These are phyloP conservation scores for Adrianichthys oophorus DNA, from an alignment of 2,797 vertebrate genomes.

Conservation along the genomic window DNA sequence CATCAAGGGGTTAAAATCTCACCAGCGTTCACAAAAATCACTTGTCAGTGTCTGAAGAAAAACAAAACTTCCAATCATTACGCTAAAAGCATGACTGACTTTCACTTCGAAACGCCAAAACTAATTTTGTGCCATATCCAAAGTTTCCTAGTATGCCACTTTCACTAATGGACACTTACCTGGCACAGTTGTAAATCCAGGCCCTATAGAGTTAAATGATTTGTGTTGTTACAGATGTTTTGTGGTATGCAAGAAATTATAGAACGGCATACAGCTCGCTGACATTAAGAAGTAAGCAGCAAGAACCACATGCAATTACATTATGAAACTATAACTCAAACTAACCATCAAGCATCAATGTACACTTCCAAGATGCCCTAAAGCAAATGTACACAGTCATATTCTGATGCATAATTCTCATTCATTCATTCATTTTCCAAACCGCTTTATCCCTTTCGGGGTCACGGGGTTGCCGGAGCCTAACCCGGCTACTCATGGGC, in stretches of 20 bases:
- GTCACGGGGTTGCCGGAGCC: too few species aligned
- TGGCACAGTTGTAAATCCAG: not conserved
- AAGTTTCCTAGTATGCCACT: not conserved
- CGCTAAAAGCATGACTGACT: not conserved
- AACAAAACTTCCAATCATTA: too few species aligned
- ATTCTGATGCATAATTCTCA: constrained; percentile 46
- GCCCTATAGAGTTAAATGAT: not conserved
- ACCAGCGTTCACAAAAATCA: not conserved
- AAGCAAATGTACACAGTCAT: constrained; percentile 37
- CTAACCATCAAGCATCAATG: constrained; percentile 25
- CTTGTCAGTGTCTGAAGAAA: not conserved
- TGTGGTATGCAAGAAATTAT: not conserved
- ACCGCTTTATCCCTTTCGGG: too few species aligned
- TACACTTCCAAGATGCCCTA: constrained; percentile 37
- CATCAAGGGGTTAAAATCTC: too few species aligned
- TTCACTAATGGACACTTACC: not conserved
- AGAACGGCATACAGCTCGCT: not conserved
- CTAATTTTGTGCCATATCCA: not conserved
- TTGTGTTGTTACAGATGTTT: not conserved
- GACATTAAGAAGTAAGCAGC: constrained; percentile 8
- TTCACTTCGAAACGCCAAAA: not conserved
- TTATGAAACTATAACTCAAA: constrained; percentile 34
- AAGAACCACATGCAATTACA: constrained; percentile 27
- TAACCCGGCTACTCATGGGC: too few species aligned
- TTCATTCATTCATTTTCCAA: too few species aligned